These are phyloP conservation scores for Eulemur coronatus DNA, from an alignment of 2,797 vertebrate genomes.

Conservation along the genomic window DNA sequence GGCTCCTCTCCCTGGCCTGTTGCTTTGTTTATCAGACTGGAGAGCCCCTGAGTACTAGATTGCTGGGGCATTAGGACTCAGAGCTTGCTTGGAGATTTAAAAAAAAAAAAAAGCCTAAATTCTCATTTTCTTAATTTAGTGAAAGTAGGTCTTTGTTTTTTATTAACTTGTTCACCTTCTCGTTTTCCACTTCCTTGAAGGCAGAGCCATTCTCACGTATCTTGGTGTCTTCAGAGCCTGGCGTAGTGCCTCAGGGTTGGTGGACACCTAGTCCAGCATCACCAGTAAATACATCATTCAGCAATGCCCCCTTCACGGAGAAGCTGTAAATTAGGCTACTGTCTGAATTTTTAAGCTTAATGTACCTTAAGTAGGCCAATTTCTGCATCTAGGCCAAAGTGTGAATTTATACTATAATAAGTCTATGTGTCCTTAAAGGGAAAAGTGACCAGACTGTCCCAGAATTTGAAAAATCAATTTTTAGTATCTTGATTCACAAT, in stretches of 20 bases:
- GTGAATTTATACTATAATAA: neutral
- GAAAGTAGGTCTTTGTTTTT: neutral
- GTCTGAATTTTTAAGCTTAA: neutral
- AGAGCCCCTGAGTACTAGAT: neutral
- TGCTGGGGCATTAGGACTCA: neutral
- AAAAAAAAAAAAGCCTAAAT: neutral
- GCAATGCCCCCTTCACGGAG: neutral
- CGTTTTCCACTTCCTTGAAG: neutral
- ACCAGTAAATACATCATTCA: neutral
- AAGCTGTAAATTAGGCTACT: neutral
- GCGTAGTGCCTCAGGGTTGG: neutral
- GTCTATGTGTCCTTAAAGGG: neutral
- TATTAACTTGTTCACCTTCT: neutral
- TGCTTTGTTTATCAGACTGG: neutral
- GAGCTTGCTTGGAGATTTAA: neutral
- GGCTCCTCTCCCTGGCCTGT: neutral
- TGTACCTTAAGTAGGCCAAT: neutral
- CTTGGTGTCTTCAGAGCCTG: neutral
- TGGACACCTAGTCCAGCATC: neutral
- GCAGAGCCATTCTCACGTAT: neutral
- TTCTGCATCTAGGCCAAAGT: neutral
- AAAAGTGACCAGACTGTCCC: neutral
- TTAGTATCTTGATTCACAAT: neutral
- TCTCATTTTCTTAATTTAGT: slow-evolving; percentile 1
- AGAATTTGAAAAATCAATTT: neutral